Evolutionary conservation across 2,113 vertebrate species (phyloP), one percentile per base, ranked within the genome.

Genomic region (Promerops cafer): DNA sequence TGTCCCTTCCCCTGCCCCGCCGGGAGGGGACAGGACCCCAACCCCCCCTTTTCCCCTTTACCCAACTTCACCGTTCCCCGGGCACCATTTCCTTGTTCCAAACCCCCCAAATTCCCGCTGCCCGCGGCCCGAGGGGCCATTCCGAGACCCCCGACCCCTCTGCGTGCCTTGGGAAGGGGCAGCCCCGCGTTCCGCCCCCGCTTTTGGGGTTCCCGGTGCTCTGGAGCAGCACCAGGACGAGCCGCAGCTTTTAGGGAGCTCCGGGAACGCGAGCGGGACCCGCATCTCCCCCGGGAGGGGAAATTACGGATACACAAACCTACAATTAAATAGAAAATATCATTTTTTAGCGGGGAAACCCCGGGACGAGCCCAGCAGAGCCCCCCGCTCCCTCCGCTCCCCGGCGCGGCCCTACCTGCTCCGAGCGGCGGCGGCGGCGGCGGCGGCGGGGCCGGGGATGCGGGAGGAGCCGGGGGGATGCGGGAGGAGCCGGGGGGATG

Each of bases 351-450:
- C 35, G 14, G 44, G 30, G 31, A 9, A 42, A 53, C 2, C 44
- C n/a, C 57, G 27, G 10, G 31, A 16, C 10, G 18, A 71, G 19
- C 24, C 45, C 4, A 31, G 56, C 57, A 6, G 37, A 50, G 42
- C 69, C 24, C 31, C 30, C 37, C 39, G 18, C 28, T 40, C 72
- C 23, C 26, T 30, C 44, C 44, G 21, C 31, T 47, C 37, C 20
- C 56, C 59, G 31, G 56, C 33, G 57, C 82, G 49, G 44, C 79
- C 93, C 97, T 97, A 98, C 98, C 97, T 97, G 97, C 35, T 83
- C 44, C 72, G 89, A 88, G 92, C 91, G 68, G 74, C 89, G 75
- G 94, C 50, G 69, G 74, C 30, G 83, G 94, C 50, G 68, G 76
- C 33, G 49, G 92, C 93, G 85, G 57, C 49, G 76, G 78, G 39